These are phyloP conservation scores for Bibio marci DNA, from an alignment of 2,888 invertebrate genomes.

Conservation along the genomic window DNA sequence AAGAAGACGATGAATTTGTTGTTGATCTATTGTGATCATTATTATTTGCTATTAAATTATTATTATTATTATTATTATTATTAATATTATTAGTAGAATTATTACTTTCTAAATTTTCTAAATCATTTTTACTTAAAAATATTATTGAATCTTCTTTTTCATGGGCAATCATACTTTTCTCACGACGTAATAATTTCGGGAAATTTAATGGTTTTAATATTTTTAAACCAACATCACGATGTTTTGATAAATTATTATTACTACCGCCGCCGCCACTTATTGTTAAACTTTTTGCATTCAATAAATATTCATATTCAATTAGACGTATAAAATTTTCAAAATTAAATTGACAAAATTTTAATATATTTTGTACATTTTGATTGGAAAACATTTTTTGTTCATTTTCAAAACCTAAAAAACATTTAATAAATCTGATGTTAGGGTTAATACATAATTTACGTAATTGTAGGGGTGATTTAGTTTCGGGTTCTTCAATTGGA, in stretches of 20 bases:
- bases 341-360: conserved; percentile 29
- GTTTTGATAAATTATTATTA: too few relatives aligned
- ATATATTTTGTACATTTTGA: conserved; percentile 27
- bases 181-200: conserved; percentile 24
- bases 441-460: conserved; percentile 32
- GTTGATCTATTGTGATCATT: conserved; percentile 13
- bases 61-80: background rate
- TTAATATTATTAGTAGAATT: conserved; percentile 17
- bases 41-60: conserved; percentile 12
- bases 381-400: conserved; percentile 29
- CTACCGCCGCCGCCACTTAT: too few relatives aligned
- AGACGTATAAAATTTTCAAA: conserved; percentile 25
- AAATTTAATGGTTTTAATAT: conserved; percentile 32
- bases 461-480: conserved; percentile 31
- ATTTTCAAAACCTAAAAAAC: conserved; percentile 25
- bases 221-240: conserved; percentile 37
- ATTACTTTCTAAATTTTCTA: conserved; percentile 39
- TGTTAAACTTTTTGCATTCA: conserved; percentile 11
- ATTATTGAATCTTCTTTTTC: conserved; percentile 50
- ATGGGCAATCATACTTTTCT: conserved; percentile 29
- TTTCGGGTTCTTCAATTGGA: conserved; percentile 32
- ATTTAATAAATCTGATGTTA: conserved; percentile 25
- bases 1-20: conserved; percentile 21
- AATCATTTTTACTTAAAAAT: conserved; percentile 45
- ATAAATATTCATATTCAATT: conserved; percentile 22